phyloP scores from a whole-genome alignment of 1,140 invertebrate genomes.

The Papilio xuthus region DNA sequence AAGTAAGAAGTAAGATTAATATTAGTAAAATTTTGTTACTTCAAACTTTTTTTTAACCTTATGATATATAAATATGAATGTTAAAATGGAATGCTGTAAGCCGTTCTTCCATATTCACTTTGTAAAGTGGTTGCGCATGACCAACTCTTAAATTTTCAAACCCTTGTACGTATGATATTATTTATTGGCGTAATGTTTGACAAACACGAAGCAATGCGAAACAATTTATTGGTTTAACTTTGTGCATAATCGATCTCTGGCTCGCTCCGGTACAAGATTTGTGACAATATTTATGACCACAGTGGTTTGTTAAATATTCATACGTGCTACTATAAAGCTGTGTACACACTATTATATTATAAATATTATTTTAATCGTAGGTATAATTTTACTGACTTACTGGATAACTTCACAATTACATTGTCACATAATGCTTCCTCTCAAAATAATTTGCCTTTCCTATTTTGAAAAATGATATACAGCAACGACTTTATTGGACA shows the following conservation, averaged over 20 bases:
- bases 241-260: slow-evolving; percentile 37
- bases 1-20: no score
- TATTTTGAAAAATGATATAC: no score
- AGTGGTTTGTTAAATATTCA: slow-evolving; percentile 31
- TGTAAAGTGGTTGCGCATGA: not conserved
- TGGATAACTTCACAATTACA: no score
- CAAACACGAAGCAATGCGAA: slow-evolving; percentile 36
- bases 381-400: no score
- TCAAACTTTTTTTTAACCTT: no score
- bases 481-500: no score
- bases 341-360: not conserved
- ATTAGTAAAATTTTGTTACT: no score
- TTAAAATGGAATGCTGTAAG: not conserved
- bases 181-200: slow-evolving; percentile 38
- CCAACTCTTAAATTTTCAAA: slow-evolving; percentile 30
- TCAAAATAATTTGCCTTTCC: no score
- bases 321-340: slow-evolving; percentile 19
- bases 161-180: slow-evolving; percentile 37
- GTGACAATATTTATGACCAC: slow-evolving; percentile 34
- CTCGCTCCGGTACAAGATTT: slow-evolving; percentile 29
- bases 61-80: no score
- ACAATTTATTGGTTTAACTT: slow-evolving; percentile 35
- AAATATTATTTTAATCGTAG: not conserved
- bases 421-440: no score
- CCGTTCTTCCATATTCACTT: not conserved